Base-by-base conservation (phyloP, 2,113 vertebrate species). In the Psittacula cyanocephala region DNA sequence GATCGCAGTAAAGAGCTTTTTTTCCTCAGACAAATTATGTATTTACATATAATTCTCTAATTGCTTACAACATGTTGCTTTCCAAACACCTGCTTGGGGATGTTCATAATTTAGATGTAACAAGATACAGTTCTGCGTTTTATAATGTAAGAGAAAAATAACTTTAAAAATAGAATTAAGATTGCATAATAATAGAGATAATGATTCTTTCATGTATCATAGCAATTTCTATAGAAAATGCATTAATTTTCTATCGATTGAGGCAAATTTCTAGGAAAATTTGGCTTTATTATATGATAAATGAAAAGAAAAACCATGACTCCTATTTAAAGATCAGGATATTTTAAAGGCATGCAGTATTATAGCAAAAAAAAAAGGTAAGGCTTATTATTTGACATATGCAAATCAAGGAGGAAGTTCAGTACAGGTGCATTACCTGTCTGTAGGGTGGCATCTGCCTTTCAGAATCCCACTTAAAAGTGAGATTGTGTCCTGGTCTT, bases 21-120 rank as follows among this genome's bases (percentile, higher is more conserved):
- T 92, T 93, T 91, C 93, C 93, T 97, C 91, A 92, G 91, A 96
- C 87, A 96, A 96, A 97, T 97, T 95, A 93, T 89, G 74, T 97
- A 97, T 97, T 97, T 97, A 97, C 96, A 95, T 81, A 97, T 94
- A 97, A 96, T 97, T 95, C 95, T 96, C 94, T 97, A 97, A 97
- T 97, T 97, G 92, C 93, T 96, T 96, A 77, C 91, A 95, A 91
- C 89, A 81, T 83, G 93, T 90, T 96, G 90, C 81, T 90, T 97
- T 96, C 91, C 83, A 95, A 95, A 89, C 97, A 97, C 97, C 97
- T 97, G 95, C 88, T 67, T 92, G 76, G 71, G 86, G 89, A 93
- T 89, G 92, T 68, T 95, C 82, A 89, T 96, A 84, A 96, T 97
- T 96, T 95, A 94, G 92, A 78, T 94, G 62, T 79, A 96, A 95